These are phyloP conservation scores for Dendrocincla tyrannina DNA, from an alignment of 2,797 vertebrate species.

Conservation along the genomic window DNA sequence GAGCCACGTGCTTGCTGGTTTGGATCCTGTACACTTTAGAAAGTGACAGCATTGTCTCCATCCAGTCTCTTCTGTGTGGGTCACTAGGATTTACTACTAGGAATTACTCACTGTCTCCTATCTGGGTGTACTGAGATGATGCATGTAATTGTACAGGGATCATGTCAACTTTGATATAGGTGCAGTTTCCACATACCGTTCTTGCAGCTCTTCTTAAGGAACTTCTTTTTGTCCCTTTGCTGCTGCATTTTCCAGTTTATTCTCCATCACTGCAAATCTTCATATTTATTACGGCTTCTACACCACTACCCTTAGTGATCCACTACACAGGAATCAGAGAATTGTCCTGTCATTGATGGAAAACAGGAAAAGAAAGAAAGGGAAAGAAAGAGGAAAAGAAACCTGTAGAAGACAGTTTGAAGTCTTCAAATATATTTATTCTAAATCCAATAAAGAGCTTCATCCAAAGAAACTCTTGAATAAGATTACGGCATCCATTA, in stretches of 20 bases:
- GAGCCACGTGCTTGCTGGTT: not conserved
- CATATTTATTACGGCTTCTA: not conserved
- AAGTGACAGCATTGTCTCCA: not conserved
- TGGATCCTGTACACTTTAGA: not conserved
- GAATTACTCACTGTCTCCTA: not conserved
- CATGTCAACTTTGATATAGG: not conserved
- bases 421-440: not conserved
- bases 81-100: not conserved
- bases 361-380: not conserved
- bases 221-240: not conserved
- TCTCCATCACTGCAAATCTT: not conserved
- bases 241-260: not conserved
- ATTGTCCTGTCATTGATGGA: not conserved
- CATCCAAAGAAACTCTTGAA: not conserved
- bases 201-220: not conserved
- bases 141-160: not conserved
- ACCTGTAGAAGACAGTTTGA: not conserved
- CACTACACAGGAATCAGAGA: not conserved
- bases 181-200: not conserved
- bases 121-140: not conserved
- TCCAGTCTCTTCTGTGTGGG: not conserved
- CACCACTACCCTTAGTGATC: not conserved
- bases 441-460: not conserved
- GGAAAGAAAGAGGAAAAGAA: not conserved
- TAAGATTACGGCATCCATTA: not conserved